Conservation (phyloP, 2,113 vertebrate genomes). For the Dryoscopus gambensis region DNA sequence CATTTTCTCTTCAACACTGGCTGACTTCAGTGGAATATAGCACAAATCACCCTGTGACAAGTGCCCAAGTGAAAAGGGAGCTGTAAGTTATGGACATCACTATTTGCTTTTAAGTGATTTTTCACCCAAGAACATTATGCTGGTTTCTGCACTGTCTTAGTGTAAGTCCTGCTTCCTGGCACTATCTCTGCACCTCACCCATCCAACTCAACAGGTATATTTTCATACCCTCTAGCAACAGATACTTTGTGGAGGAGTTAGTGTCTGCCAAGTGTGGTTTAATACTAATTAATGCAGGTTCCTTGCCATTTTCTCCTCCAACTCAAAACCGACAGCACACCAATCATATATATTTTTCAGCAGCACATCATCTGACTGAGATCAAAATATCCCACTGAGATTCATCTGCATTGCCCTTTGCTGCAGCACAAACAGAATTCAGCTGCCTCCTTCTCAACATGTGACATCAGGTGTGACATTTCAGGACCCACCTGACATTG, state of each 20-base stretch:
- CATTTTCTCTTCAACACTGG: not conserved
- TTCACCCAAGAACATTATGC: not conserved
- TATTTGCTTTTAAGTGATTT: not conserved
- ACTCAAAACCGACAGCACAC: not conserved
- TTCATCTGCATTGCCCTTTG: not conserved
- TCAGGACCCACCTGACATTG: not conserved
- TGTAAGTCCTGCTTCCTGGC: not conserved
- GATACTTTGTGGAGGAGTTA: not conserved
- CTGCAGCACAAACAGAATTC: not conserved
- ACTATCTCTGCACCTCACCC: not conserved
- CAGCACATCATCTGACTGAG: accelerated
- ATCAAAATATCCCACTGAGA: not conserved
- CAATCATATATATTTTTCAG: not conserved
- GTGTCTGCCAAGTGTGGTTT: not conserved
- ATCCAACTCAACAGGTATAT: not conserved
- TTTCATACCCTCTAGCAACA: conserved; percentile 18
- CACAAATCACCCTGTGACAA: too few relatives aligned
- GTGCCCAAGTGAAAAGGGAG: not conserved
- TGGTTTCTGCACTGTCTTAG: not conserved
- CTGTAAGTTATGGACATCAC: not conserved
- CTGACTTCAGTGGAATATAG: too few relatives aligned
- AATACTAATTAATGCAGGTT: not conserved
- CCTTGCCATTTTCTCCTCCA: not conserved
- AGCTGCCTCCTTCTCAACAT: not conserved
- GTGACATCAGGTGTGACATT: not conserved